Conservation (phyloP, 2,797 vertebrate genomes). For the Hippoglossus hippoglossus region DNA sequence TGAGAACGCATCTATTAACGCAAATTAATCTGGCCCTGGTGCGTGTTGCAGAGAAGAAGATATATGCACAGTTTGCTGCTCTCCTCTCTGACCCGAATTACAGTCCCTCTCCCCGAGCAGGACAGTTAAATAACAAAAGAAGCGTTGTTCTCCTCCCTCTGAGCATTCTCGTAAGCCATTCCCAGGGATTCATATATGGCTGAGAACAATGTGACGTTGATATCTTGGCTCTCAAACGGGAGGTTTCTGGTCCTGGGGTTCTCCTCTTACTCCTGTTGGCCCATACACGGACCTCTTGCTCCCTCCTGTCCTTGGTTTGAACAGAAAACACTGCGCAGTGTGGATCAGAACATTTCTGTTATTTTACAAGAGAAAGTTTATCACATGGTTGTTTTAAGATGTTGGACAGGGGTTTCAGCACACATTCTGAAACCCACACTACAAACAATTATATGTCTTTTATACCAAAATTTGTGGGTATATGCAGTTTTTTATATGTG, state of each 20-base stretch:
- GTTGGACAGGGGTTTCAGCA: conserved; percentile 20
- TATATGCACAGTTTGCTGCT: conserved; percentile 78
- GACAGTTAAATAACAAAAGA: conserved; percentile 80
- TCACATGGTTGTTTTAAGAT: conserved; percentile 10
- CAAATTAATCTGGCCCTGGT: conserved; percentile 83
- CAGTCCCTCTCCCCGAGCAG: conserved; percentile 61
- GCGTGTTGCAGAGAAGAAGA: conserved; percentile 76
- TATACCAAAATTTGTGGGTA: too few species aligned
- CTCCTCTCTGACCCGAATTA: conserved; percentile 75
- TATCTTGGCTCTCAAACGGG: conserved; percentile 39
- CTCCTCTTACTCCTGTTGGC: conserved; percentile 45
- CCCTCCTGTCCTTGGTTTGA: conserved; percentile 8
- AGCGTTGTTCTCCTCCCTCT: conserved; percentile 67
- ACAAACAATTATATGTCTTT: background rate
- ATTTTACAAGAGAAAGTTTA: conserved; percentile 10
- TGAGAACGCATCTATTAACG: conserved; percentile 90
- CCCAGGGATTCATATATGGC: conserved; percentile 58
- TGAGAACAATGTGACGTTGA: conserved; percentile 47
- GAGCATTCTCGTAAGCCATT: conserved; percentile 62
- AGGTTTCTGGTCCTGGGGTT: conserved; percentile 19
- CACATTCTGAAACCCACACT: background rate
- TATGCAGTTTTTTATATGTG: too few species aligned
- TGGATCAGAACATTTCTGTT: conserved; percentile 12
- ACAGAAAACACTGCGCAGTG: conserved; percentile 7
- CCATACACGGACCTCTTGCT: conserved; percentile 23